Evolutionary conservation across 2,113 vertebrate species (phyloP), one percentile per base, ranked within the genome.

Genomic region (Eretmochelys imbricata): DNA sequence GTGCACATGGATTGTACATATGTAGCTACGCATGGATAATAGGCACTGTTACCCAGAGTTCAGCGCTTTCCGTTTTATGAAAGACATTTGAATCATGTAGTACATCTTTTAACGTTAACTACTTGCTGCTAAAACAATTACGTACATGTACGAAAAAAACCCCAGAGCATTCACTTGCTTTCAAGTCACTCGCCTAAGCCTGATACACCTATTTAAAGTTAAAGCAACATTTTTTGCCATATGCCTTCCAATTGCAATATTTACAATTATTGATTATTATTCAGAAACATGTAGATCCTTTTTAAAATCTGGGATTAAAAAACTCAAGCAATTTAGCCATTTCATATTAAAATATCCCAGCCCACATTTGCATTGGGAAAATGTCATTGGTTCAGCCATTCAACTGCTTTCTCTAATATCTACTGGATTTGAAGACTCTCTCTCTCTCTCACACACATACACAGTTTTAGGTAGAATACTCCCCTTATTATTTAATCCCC

Each of bases 401-500:
- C 88, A 95, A 59, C 93, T 53, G 42, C 79, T 89, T 85, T 62
- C 86, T 93, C 93, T 89, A 6, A 14, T 76, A 42, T 95, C 54
- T 93, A 76, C 84, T 27, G 24, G 62, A 54, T 84, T 89, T 91
- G 83, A 65, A 91, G 87, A 91, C 91, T 84, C 53, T 53, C 51
- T 19, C 50, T 16, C 51, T 51, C 69, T 49, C 48, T 9, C 48
- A 49, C 49, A 49, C 24, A 85, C 95, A 94, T 89, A 95, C 81
- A 17, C 83, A 93, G 96, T 80, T 91, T 94, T 89, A 97, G 94
- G 89, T 80, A 88, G 89, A 95, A 95, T 90, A 83, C 81, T 96
- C 51, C 82, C 92, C 97, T 97, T 97, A 95, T 98, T 98, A 97
- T 97, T 96, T 95, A 98, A 98, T 97, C 94, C 96, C 98, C 97